phyloP scores from a whole-genome alignment of 2,888 invertebrate species.

The Phyllotreta cruciferae region DNA sequence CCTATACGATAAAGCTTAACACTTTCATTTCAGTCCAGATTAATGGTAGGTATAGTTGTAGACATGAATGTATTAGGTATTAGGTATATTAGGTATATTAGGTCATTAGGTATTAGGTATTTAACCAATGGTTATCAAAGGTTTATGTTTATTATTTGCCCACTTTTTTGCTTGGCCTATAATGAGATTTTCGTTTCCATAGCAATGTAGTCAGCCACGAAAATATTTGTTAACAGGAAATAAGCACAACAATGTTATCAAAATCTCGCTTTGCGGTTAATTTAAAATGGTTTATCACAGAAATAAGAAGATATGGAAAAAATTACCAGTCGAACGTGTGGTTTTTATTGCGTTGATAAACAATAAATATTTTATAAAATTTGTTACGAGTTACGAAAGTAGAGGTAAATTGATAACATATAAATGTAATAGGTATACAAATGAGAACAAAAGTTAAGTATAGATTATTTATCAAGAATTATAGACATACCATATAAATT shows the following conservation, averaged over 20 bases:
- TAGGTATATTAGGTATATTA: no score
- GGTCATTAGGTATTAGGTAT: no score
- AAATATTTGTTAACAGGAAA: constrained; percentile 37
- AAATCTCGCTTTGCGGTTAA: constrained; percentile 43
- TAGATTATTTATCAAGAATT: no score
- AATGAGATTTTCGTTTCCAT: not conserved
- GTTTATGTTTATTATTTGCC: no score
- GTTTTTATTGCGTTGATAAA: constrained; percentile 20
- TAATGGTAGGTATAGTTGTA: no score
- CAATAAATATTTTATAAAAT: constrained; percentile 5
- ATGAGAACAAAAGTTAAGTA: not conserved
- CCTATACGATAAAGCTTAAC: no score
- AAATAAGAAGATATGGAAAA: constrained; percentile 26
- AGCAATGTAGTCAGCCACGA: constrained; percentile 7
- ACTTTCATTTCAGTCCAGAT: no score
- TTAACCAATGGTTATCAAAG: no score
- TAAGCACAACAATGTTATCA: constrained; percentile 40
- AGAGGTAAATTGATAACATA: not conserved
- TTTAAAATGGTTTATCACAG: constrained; percentile 40
- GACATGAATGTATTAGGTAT: no score
- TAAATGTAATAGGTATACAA: not conserved
- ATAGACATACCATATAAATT: no score
- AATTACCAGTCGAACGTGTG: constrained; percentile 24
- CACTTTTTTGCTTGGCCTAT: no score
- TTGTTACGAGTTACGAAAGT: not conserved